A percentile compares a stretch with the other conserved stretches of the same genome.
Conservation (phyloP, 2,888 invertebrate species). For the Galerucella pusilla region DNA sequence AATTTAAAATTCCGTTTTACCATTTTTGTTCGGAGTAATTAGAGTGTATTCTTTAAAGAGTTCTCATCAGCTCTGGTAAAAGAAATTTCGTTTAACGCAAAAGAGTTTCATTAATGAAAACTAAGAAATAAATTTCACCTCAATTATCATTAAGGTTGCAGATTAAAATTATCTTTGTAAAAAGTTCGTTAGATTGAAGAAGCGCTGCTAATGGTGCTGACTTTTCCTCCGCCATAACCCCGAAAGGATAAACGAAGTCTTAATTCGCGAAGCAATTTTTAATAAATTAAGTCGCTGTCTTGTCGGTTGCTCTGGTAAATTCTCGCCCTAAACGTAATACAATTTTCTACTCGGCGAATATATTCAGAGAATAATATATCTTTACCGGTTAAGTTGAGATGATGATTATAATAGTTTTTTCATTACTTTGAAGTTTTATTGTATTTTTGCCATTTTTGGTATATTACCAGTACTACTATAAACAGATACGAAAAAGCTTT, state of each 20-base stretch:
- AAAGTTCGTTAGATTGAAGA: constrained; percentile 42
- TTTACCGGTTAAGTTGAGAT: background rate
- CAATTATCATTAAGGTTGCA: constrained; percentile 41
- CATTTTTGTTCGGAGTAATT: background rate
- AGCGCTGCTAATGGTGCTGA: constrained; percentile 37
- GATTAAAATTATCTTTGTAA: constrained; percentile 42
- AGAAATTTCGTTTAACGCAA: constrained; percentile 28
- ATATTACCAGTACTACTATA: no score
- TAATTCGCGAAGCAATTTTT: constrained; percentile 42
- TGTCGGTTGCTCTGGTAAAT: background rate
- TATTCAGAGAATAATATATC: background rate
- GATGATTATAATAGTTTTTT: no score
- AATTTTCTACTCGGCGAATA: constrained; percentile 1
- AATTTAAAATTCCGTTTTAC: background rate
- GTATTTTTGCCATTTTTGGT: no score
- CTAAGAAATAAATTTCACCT: constrained; percentile 40
- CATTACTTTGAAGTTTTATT: no score
- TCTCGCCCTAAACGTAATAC: constrained; percentile 1
- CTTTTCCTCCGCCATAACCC: constrained; percentile 38
- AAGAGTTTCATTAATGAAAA: constrained; percentile 38
- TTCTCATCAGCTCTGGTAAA: constrained; percentile 23
- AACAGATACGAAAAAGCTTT: no score
- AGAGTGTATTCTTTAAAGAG: constrained; percentile 24
- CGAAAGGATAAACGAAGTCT: constrained; percentile 39
- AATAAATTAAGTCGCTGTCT: constrained; percentile 34